phyloP scores from a whole-genome alignment of 2,888 invertebrate species.

The Tenthredo mesomela region DNA sequence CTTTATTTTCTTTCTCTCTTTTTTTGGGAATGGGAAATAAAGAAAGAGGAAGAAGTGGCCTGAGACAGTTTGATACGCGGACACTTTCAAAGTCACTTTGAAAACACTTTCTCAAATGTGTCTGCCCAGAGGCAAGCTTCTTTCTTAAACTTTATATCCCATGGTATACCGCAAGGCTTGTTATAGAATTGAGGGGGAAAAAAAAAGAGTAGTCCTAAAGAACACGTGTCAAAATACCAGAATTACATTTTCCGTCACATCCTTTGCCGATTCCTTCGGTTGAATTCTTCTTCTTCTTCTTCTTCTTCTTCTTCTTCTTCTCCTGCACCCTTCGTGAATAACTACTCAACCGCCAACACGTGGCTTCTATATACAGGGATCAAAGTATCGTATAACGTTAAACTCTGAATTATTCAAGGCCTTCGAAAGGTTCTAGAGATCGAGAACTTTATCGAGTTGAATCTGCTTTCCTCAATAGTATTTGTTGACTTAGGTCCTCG shows the following conservation, averaged over 20 bases:
- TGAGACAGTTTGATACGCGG: slow-evolving; percentile 45
- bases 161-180: background rate
- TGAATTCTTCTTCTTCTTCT: background rate
- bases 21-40: background rate
- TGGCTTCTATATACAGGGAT: slow-evolving; percentile 63
- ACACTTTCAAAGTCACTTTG: slow-evolving; percentile 71
- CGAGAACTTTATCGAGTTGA: slow-evolving; percentile 34
- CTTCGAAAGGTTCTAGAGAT: slow-evolving; percentile 50
- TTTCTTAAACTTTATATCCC: background rate
- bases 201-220: background rate
- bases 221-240: slow-evolving; percentile 3
- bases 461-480: slow-evolving; percentile 25
- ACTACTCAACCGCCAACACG: background rate
- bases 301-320: too few species aligned
- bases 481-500: slow-evolving; percentile 38
- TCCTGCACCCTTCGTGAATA: background rate
- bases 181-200: background rate
- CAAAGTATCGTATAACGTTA: slow-evolving; percentile 74
- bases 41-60: slow-evolving; percentile 3
- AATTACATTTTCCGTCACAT: background rate
- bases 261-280: background rate
- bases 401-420: slow-evolving; percentile 76
- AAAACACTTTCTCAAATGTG: slow-evolving; percentile 63
- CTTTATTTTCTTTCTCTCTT: slow-evolving; percentile 49
- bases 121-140: slow-evolving; percentile 13